These are phyloP conservation scores for Sorex fumeus DNA, from an alignment of 2,113 vertebrate species.

Conservation along the genomic window DNA sequence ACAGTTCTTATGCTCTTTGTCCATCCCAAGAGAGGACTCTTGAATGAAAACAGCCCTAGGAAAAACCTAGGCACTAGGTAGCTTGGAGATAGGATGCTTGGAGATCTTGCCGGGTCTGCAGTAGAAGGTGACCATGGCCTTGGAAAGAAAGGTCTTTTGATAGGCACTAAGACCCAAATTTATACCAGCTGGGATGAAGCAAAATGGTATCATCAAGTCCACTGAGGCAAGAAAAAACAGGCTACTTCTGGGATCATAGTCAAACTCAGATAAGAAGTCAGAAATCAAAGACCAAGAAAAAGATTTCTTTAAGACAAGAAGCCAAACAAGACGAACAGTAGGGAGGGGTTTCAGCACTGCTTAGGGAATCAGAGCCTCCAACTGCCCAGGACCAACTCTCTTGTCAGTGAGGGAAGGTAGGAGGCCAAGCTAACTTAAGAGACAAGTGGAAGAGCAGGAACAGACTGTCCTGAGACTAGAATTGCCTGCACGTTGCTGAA, in stretches of 20 bases:
- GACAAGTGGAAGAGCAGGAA: background rate
- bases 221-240: background rate
- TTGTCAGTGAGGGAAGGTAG: background rate
- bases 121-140: background rate
- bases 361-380: background rate
- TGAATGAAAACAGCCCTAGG: background rate
- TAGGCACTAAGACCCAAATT: conserved; percentile 41
- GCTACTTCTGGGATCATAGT: conserved; percentile 10
- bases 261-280: background rate
- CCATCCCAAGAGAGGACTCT: background rate
- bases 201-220: conserved; percentile 19
- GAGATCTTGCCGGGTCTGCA: conserved; percentile 6
- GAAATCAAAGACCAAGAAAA: background rate
- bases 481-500: conserved; percentile 35
- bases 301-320: background rate
- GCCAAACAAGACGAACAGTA: background rate
- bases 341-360: background rate
- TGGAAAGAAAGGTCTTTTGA: conserved; percentile 11
- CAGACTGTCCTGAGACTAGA: background rate
- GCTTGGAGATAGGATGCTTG: conserved; percentile 35
- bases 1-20: no score
- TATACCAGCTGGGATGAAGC: background rate
- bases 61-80: background rate
- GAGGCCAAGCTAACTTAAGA: background rate
- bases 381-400: background rate